Base-by-base conservation (phyloP, 2,888 invertebrate species). In the Tryphoninae sp. region DNA sequence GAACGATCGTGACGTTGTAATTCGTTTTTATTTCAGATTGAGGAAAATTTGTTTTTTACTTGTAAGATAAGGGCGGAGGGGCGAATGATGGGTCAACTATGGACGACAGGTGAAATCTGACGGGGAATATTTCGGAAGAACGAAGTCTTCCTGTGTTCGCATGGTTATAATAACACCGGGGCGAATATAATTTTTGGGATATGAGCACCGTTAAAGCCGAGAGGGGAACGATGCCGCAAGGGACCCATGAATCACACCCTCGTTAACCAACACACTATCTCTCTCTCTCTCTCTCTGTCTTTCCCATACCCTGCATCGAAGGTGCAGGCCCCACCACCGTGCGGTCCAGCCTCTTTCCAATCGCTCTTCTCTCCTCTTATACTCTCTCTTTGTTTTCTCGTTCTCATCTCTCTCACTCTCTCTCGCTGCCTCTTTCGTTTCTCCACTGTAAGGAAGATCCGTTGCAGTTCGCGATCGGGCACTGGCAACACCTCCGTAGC, bases 211-310 rank as follows among this genome's bases (percentile, higher is more conserved):
- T 89, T 86, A 86, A 84, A 87, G 80, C 84, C 83, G 62, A 80
- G 84, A 87, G 88, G 86, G 85, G 86, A 61, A 72, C 84, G 84
- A 78, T 83, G 88, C 88, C 86, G 87, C 87, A 86, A 86, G 89
- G 86, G 87, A 85, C 86, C 87, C 90, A 90, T 90, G 90, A 90
- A 90, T 90, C 90, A 90, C 90, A 90, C 88, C 90, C 90, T 90
- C 90, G 90, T 90, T 90, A 90, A 90, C 89, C 88, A 86, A 83
- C 76, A 88, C 86, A 86, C 88, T 84, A 87, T 79, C 77, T 58
- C 33, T 45, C 19, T 42, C 42, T 58, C 59, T 62, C 77, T 22
- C 42, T 40, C 42, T 58, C 49, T 45, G 9, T 42, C 42, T 58
- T 26, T 53, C 58, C 59, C 81, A 69, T 74, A 82, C 22, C 80